Evolutionary conservation across 2,888 invertebrate genomes (phyloP), one percentile per base, ranked within the genome.

Genomic region (Apoda limacodes): DNA sequence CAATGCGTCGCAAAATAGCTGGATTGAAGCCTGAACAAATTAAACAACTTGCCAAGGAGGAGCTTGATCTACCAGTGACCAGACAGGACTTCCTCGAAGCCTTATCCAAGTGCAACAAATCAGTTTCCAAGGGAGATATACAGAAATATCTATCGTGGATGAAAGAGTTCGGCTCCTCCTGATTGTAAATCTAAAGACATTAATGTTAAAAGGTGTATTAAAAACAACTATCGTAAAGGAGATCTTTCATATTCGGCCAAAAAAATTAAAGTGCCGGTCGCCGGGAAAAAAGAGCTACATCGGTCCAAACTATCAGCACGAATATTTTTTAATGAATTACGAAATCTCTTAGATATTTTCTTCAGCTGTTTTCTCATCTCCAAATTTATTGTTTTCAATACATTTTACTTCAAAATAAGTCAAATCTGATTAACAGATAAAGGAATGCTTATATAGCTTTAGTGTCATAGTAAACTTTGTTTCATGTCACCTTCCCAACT

Each of bases 111-210:
- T 97, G 98, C 68, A 96, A 95, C 67, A 97, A 98, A 68, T 95
- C 95, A 50, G 98, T 98, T 5, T 95, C 96, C 5, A 89, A 90
- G 51, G 91, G 92, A 39, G 98, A 98, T 78, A 83, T 98, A 46
- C 92, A 95, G 59, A 95, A 95, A 65, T 98, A 98, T 81, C 91
- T 93, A 52, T 89, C 91, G 55, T 99, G 98, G 98, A 97, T 98
- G 95, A 86, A 85, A 22, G 97, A 98, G 70, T 98, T 95, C 60
- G 98, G 98, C 33, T 94, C 95, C 35, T 90, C 89, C 56, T 93
- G 88, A 90, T 88, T 76, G 13, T 25, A 19, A 33, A n/a, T n/a
- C n/a, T n/a, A n/a, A n/a, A n/a, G n/a, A n/a, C 31, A 26, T 22
- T 13, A 10, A 21, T 7, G 5, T 22, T 22, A 22, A 22, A 38